Base-by-base conservation (phyloP, 2,113 vertebrate genomes). In the Nymphicus hollandicus region DNA sequence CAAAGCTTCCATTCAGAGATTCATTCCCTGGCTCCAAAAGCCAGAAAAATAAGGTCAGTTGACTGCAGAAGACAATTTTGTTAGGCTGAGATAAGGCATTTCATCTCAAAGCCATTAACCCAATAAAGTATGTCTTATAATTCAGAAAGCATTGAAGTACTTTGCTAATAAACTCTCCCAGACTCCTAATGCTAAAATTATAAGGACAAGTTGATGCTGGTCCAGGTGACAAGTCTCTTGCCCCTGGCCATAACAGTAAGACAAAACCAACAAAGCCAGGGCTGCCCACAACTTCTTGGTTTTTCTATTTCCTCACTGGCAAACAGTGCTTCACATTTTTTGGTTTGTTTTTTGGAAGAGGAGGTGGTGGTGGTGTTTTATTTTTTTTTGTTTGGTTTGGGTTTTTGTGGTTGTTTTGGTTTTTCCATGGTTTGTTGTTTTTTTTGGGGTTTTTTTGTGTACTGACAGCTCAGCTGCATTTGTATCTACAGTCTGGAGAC, bases 1-100 rank as follows among this genome's bases (percentile, higher is more conserved):
- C 88, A 97, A 91, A 94, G 90, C 80, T 83, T 76, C 64, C 44
- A 56, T 76, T 93, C 86, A 93, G 50, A 82, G 47, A 69, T 69
- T 56, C 27, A 47, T 52, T 71, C 46, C 63, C 44, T 71, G 27
- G 35, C n/a, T 86, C 61, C 61, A 84, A 65, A 83, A 55, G 47
- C 8, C 56, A 74, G 50, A 74, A 84, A 79, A 91, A 61, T 29
- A 77, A 86, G 68, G 41, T 27, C 53, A 80, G 49, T 3, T 44
- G 49, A 95, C 86, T 3, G n/a, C 3, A 2, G 76, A 39, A 70
- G 92, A 60, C 43, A 39, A 60, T 78, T 83, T 46, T 79, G 39
- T 61, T 86, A 66, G 13, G 61, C 31, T 7, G 22, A 78, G 86
- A 89, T 84, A 91, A 79, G 55, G 92, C 56, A 20, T 41, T 86